A percentile compares a stretch with the other conserved stretches of the same genome.
These are phyloP conservation scores for Oceanodroma tethys DNA, from an alignment of 2,113 vertebrate species.

Conservation along the genomic window DNA sequence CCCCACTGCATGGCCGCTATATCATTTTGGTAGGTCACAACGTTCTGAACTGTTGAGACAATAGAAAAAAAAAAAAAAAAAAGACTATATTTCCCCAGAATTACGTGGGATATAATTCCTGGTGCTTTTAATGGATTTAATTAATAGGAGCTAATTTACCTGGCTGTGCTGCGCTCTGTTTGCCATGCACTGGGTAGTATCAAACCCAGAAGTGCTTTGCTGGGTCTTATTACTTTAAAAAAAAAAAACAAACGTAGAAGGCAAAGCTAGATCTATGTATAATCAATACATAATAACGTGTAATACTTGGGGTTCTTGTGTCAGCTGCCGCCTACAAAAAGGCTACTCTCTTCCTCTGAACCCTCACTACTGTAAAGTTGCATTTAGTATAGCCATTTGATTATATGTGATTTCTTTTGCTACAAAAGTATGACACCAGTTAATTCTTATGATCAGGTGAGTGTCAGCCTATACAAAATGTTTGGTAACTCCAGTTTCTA, in stretches of 20 bases:
- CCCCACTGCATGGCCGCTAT: accelerated
- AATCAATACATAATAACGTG: background rate
- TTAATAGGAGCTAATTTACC: background rate
- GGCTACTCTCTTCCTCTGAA: background rate
- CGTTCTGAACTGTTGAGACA: background rate
- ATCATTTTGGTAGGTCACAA: background rate
- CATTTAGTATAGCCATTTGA: background rate
- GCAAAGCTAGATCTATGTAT: background rate
- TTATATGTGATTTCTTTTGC: background rate
- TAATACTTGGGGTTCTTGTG: background rate
- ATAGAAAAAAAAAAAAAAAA: no score
- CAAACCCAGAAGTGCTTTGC: background rate
- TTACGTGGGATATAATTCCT: background rate
- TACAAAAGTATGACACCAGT: background rate
- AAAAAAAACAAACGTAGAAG: background rate
- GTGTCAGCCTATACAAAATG: background rate
- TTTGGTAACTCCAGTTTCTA: background rate
- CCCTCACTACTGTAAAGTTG: background rate
- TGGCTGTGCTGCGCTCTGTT: background rate
- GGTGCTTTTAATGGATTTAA: background rate
- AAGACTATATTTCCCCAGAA: background rate
- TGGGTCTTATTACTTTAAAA: background rate
- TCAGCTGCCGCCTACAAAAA: background rate
- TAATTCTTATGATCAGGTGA: background rate
- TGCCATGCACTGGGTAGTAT: background rate